Base-by-base conservation (phyloP, 1,140 invertebrate genomes). In the Choristoneura fumiferana region DNA sequence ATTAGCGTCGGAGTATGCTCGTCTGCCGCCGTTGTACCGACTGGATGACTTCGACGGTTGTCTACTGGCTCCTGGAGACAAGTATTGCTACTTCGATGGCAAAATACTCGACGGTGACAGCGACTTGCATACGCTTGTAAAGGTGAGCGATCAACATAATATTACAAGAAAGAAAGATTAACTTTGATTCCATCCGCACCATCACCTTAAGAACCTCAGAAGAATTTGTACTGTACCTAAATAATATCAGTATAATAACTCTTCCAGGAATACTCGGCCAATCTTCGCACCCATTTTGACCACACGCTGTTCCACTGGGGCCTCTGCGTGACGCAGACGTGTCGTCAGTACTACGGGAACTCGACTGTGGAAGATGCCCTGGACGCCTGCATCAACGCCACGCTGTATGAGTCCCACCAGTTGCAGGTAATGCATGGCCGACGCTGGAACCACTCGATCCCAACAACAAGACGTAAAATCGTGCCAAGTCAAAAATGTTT, bases 221-320 rank as follows among this genome's bases (percentile, higher is more conserved):
- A n/a, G n/a, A n/a, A n/a, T n/a, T n/a, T n/a, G n/a, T n/a, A n/a
- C n/a, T n/a, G n/a, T n/a, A n/a, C n/a, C n/a, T n/a, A n/a, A n/a
- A n/a, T n/a, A n/a, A n/a, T n/a, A n/a, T n/a, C n/a, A n/a, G n/a
- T n/a, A n/a, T n/a, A n/a, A n/a, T n/a, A n/a, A n/a, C n/a, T 29
- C 17, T 45, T 45, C 18, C 40, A 45, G 40, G 40, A 53, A 10
- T 60, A 76, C 4, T 78, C 71, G 1, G 59, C 45, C 35, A 22
- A 29, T 54, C 55, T 39, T 0, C 76, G 76, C 34, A 77, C 77
- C 57, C 63, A 76, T 14, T 89, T 67, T 60, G 65, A 76, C 0
- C 87, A 87, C 64, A 83, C 87, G 71, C 73, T 62, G 49, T 29
- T 89, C 0, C 75, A 84, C n/a, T 56, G 81, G 54, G 87, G 85